Conservation (phyloP, 2,113 vertebrate genomes). For the Podarcis muralis region DNA sequence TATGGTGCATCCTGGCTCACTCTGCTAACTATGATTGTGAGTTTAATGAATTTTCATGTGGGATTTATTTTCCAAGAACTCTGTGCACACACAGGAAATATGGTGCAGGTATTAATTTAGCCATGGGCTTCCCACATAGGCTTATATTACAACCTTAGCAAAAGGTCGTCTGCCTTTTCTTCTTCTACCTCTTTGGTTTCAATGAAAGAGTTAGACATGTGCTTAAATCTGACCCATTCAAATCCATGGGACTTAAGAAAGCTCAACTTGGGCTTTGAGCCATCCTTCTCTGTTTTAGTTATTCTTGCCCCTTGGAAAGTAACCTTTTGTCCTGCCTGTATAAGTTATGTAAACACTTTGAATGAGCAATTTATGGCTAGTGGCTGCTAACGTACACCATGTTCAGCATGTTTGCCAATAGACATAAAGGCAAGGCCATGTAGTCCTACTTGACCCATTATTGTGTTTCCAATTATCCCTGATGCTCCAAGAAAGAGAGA, state of each 20-base stretch:
- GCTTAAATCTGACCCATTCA: not conserved
- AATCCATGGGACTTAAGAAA: not conserved
- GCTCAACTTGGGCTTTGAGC: not conserved
- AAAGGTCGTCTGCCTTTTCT: not conserved
- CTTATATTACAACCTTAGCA: too few relatives aligned
- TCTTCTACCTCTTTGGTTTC: not conserved
- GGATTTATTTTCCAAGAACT: not conserved
- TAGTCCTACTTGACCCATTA: conserved; percentile 59
- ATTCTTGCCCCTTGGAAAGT: not conserved
- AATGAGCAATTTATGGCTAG: conserved; percentile 54
- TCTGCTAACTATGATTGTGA: too few relatives aligned
- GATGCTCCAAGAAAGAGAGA: conserved; percentile 72
- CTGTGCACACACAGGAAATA: not conserved
- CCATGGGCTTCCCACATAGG: not conserved
- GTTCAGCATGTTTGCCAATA: conserved; percentile 51
- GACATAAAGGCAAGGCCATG: conserved; percentile 32
- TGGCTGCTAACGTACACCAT: conserved; percentile 49
- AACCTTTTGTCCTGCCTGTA: conserved; percentile 29
- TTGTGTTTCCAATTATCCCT: conserved; percentile 78
- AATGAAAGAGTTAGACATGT: not conserved
- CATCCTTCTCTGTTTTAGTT: not conserved
- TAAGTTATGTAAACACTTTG: conserved; percentile 47
- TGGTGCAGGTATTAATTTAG: not conserved
- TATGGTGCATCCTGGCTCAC: not conserved
- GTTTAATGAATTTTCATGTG: not conserved